A percentile compares a stretch with the other conserved stretches of the same genome.
Conservation (phyloP, 2,888 invertebrate genomes). For the Hypena proboscidalis region DNA sequence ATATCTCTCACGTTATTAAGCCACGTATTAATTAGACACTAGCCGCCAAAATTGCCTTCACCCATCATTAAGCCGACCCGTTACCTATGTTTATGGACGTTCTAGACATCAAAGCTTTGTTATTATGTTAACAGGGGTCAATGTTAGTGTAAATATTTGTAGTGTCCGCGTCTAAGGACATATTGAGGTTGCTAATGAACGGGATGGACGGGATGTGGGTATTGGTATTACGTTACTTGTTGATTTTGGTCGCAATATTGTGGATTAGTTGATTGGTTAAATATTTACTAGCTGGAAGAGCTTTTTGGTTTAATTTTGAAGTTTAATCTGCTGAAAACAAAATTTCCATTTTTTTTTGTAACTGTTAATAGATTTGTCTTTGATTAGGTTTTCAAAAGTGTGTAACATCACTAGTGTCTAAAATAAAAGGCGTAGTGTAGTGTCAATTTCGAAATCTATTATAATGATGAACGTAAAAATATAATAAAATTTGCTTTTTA, state of each 20-base stretch:
- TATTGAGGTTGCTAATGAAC: constrained; percentile 42
- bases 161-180: constrained; percentile 22
- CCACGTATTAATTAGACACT: constrained; percentile 35
- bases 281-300: not conserved
- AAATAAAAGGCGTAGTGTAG: no score
- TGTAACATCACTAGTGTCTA: no score
- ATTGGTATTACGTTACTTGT: constrained; percentile 2
- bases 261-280: not conserved
- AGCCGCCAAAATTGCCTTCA: constrained; percentile 25
- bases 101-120: constrained; percentile 41
- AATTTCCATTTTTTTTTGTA: no score
- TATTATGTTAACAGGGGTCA: constrained; percentile 44
- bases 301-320: not conserved
- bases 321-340: no score
- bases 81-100: constrained; percentile 26
- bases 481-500: no score
- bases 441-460: no score
- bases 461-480: no score
- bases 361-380: no score
- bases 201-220: constrained; percentile 7
- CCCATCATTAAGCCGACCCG: constrained; percentile 30
- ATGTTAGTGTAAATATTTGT: constrained; percentile 39
- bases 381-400: no score
- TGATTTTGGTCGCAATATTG: not conserved
- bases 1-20: constrained; percentile 25